Evolutionary conservation across 2,797 vertebrate genomes (phyloP), one percentile per base, ranked within the genome.

Genomic region (Anas acuta): DNA sequence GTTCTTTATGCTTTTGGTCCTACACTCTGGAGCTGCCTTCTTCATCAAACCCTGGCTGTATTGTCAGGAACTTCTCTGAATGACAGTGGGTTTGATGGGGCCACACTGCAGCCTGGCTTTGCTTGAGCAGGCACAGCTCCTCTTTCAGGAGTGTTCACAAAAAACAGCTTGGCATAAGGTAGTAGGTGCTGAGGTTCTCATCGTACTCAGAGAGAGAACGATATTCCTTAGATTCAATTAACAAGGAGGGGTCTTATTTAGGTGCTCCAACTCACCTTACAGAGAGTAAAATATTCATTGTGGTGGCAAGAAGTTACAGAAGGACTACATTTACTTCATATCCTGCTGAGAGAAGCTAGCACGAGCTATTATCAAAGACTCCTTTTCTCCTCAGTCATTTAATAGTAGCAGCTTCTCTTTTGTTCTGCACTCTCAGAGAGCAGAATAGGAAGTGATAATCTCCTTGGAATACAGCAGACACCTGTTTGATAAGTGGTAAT

Each of bases 401-500:
- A 92, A 93, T 96, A 96, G 94, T 96, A 95, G 89, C 90, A 95
- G 93, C 81, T 96, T 95, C 93, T 93, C 75, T 90, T 94, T 92
- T 92, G 92, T 89, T 93, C 81, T 94, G 8, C 90, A 54, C 66
- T 93, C 51, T 95, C 6, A 1, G 85, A 94, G 85, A 92, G 69
- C 88, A 93, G 93, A 95, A 83, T 85, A 89, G 72, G 74, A 96
- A 92, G 93, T 95, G 93, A 93, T 96, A 95, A 95, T 95, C 94
- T 95, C 84, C 93, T 87, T 87, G 84, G 94, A 96, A 91, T 97
- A 93, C 72, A 93, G 86, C 86, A 94, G 78, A 93, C 90, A 96
- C 95, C 95, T 97, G 96, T 95, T 96, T 95, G 94, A 85, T 95
- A 94, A 89, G 93, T 96, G 95, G 95, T 95, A 96, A 94, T 94